These are phyloP conservation scores for Limnephilus lunatus DNA, from an alignment of 2,888 invertebrate genomes.

Conservation along the genomic window DNA sequence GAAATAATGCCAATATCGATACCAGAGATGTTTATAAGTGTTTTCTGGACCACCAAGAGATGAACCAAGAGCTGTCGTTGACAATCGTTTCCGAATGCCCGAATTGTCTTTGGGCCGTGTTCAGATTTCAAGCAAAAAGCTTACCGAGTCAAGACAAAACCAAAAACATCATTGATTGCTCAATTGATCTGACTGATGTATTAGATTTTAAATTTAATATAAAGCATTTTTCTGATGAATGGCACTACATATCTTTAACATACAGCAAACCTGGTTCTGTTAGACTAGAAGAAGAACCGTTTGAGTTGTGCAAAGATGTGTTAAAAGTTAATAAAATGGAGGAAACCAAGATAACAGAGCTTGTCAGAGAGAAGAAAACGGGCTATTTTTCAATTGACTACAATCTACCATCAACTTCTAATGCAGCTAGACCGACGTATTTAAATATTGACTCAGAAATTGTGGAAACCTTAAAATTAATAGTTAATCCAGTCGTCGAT, in stretches of 20 bases:
- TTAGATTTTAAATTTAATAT: background rate
- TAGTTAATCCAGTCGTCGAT: constrained; percentile 16
- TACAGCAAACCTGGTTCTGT: constrained; percentile 1
- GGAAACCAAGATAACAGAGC: background rate
- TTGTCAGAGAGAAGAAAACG: background rate
- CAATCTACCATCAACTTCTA: background rate
- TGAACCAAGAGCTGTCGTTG: background rate
- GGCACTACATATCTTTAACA: constrained; percentile 33
- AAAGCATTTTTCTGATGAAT: background rate
- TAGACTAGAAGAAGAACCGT: background rate
- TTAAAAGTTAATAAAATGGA: background rate
- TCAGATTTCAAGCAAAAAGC: constrained; percentile 19
- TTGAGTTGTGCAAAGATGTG: background rate
- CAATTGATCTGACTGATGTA: background rate
- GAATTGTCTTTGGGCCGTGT: constrained; percentile 5
- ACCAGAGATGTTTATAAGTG: constrained; percentile 13
- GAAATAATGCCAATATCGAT: background rate
- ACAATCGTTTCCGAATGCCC: background rate
- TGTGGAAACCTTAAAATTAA: background rate
- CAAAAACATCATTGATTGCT: constrained; percentile 17
- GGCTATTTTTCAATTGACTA: constrained; percentile 23
- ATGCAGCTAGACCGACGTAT: background rate
- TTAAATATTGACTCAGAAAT: background rate
- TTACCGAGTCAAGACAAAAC: background rate
- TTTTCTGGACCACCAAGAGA: background rate